Evolutionary conservation across 2,797 vertebrate genomes (phyloP).

Genomic region (Macroramphosus scolopax): DNA sequence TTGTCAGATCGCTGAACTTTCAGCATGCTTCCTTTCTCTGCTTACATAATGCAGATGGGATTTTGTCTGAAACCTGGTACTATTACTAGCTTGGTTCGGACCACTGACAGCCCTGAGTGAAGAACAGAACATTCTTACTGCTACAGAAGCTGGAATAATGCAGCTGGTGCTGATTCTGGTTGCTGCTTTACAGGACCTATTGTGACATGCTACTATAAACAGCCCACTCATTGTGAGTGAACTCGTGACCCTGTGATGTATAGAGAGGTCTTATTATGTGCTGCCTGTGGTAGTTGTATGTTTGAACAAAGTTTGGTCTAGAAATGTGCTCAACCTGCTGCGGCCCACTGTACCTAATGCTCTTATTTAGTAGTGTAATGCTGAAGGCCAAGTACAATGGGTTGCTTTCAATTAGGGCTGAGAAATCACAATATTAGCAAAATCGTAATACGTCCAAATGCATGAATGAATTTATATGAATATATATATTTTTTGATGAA

Average conservation of each 20-base stretch:
- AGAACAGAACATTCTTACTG: conserved; percentile 26
- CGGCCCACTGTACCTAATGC: background rate
- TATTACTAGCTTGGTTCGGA: conserved; percentile 21
- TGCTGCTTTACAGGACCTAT: conserved; percentile 39
- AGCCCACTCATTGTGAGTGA: conserved; percentile 58
- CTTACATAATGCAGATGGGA: conserved; percentile 37
- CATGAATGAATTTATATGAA: too few species aligned
- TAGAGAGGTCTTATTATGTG: conserved; percentile 43
- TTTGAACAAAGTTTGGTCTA: conserved; percentile 30
- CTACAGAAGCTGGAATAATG: conserved; percentile 33
- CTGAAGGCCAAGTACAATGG: conserved; percentile 3
- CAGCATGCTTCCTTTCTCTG: conserved; percentile 24
- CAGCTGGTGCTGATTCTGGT: conserved; percentile 34
- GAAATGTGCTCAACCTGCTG: conserved; percentile 40
- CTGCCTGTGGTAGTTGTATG: conserved; percentile 29
- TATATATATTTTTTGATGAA: too few species aligned
- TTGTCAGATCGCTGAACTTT: conserved; percentile 14
- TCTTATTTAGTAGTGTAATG: conserved; percentile 11
- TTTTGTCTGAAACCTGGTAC: conserved; percentile 37
- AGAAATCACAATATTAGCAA: too few species aligned
- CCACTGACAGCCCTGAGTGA: background rate
- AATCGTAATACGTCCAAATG: too few species aligned
- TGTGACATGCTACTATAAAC: conserved; percentile 40
- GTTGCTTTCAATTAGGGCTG: too few species aligned
- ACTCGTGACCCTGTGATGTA: conserved; percentile 59